Conservation (phyloP, 92 coral and sea anemone species). For the Umimayanthus chanpuru region DNA sequence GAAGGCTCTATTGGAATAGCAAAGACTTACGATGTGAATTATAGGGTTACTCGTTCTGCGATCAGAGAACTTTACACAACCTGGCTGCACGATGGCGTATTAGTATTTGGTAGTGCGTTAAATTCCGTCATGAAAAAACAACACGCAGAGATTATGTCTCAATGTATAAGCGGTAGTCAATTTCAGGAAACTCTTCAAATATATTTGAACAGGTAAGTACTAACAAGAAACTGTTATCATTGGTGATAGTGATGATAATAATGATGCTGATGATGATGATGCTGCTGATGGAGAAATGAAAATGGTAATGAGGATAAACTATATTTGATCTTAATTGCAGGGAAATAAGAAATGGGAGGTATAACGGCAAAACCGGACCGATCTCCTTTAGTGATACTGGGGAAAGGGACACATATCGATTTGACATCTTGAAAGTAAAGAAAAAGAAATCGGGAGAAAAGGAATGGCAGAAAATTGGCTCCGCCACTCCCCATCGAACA, state of each 20-base stretch:
- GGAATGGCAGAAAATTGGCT: conserved; percentile 68
- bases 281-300: not conserved
- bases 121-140: conserved; percentile 9
- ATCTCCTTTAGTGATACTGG: conserved; percentile 66
- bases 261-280: not conserved
- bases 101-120: conserved; percentile 45
- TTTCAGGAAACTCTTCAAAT: conserved; percentile 7
- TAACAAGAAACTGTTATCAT: not conserved
- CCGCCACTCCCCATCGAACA: conserved; percentile 31
- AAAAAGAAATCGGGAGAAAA: conserved; percentile 38
- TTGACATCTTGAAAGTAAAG: conserved; percentile 53
- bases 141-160: conserved; percentile 5
- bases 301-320: too few species aligned
- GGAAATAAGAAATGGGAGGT: conserved; percentile 46
- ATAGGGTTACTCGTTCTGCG: not conserved
- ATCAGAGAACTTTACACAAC: not conserved
- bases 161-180: not conserved
- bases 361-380: conserved; percentile 70
- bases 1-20: conserved; percentile 68
- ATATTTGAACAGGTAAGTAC: conserved; percentile 59
- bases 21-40: conserved; percentile 39
- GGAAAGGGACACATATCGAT: conserved; percentile 58
- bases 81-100: conserved; percentile 36
- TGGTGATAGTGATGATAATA: not conserved
- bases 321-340: conserved; percentile 31